Evolutionary conservation across 2,888 invertebrate genomes (phyloP), one percentile per base, ranked within the genome.

Genomic region (Drosophila aldrichi): DNA sequence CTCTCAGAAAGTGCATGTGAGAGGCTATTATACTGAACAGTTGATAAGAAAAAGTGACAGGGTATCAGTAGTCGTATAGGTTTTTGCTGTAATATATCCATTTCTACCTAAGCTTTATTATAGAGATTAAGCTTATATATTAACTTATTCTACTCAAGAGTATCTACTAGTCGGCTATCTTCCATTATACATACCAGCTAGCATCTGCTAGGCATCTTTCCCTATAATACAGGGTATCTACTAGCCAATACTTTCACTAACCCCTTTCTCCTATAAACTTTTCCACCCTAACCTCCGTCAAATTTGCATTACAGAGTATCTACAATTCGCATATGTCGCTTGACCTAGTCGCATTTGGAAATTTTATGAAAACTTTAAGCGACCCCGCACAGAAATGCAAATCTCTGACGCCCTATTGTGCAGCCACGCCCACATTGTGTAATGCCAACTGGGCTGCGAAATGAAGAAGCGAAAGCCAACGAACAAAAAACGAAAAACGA

Each of bases 371-470:
- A 78, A 63, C 44, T 29, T 51, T 57, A 60, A 34, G 38, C 54
- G 62, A 52, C 63, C 71, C 66, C 57, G 63, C 34, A 66, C 70
- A 52, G 25, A 81, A 75, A 83, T 81, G 83, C 84, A 87, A 83
- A 83, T 83, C 70, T 48, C 57, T 54, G 7, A 58, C 70, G 81
- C 81, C 77, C 67, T 79, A 69, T 72, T 61, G 62, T 48, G 59
- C 63, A 34, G 68, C 59, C 85, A 80, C 74, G 85, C 85, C 84
- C 59, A 49, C 43, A 68, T 84, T 87, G 85, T 84, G 82, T 87
- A 84, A 84, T 80, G 55, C 29, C 66, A 51, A 57, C 55, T 60
- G 59, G 60, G 60, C 76, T 34, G 65, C 64, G 51, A 69, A 69
- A 75, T 59, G 29, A 67, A 67, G 70, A 72, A 74, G 70, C 78